Evolutionary conservation across 2,113 vertebrate genomes (phyloP).

Genomic region (Paramormyrops kingsleyae): DNA sequence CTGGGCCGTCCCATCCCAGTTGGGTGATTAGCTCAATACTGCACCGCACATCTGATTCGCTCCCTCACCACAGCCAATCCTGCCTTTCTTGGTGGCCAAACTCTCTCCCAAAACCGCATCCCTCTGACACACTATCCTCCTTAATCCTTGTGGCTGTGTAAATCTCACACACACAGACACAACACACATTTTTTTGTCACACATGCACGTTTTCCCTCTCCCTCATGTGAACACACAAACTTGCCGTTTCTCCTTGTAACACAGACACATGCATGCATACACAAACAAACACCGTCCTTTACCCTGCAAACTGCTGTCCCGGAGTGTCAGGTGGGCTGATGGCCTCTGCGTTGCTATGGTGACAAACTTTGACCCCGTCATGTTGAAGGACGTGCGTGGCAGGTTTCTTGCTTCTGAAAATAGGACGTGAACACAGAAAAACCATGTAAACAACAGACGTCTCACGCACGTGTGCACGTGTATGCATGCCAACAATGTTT

Average conservation of each 20-base stretch:
- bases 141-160: background rate
- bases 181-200: slow-evolving; percentile 2
- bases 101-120: background rate
- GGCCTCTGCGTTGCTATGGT: slow-evolving; percentile 59
- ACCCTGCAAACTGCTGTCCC: slow-evolving; percentile 56
- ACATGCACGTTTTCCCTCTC: background rate
- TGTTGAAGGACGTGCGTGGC: slow-evolving; percentile 59
- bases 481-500: background rate
- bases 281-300: slow-evolving; percentile 24
- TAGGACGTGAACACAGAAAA: background rate
- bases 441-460: background rate
- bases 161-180: slow-evolving; percentile 1
- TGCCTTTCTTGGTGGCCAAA: background rate
- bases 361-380: slow-evolving; percentile 57
- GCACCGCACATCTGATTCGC: background rate
- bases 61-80: background rate
- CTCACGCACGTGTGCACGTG: too few relatives aligned
- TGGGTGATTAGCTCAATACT: background rate
- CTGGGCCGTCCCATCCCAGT: background rate
- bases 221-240: background rate
- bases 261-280: background rate
- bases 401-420: slow-evolving; percentile 57
- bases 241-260: background rate
- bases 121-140: background rate
- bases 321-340: slow-evolving; percentile 65